Base-by-base conservation (phyloP, 2,113 vertebrate species). In the Hucho hucho region DNA sequence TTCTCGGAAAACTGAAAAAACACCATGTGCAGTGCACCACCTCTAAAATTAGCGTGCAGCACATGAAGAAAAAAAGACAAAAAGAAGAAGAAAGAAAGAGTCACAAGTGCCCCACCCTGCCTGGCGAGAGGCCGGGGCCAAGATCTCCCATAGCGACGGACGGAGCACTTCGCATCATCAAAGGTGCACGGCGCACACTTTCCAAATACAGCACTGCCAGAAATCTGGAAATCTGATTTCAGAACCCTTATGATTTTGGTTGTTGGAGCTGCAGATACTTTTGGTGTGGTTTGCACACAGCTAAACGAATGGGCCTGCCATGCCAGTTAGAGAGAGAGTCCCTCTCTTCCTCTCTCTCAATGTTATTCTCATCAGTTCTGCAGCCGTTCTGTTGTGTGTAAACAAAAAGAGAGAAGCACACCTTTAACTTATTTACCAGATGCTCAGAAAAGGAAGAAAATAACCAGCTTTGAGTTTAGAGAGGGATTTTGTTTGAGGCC, bases 141-240 rank as follows among this genome's bases (percentile, higher is more conserved):
- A 79, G 53, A 84, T 89, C 78, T 80, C 81, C 81, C 69, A 73
- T 53, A 58, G 80, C 65, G 77, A 81, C 79, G 43, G 49, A 79
- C 79, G 49, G 49, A 79, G 58, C 75, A 73, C 72, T 81, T 83
- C 53, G 80, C 86, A 86, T 43, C 49, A 87, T 91, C 90, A 89
- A 91, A 92, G 88, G 85, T 90, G 25, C 85, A 81, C 58, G 64
- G 80, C 83, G 67, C 89, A 90, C 89, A 88, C 80, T 91, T 92
- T 91, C 89, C 87, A 80, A 87, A 87, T 84, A 76, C 81, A 74
- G 74, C 78, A 78, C 87, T 61, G 90, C 85, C 88, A 92, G 85
- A 90, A 93, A 92, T 93, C 91, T 93, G 92, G 90, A 93, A 91
- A 92, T 90, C 78, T 76, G 88, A 91, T 92, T 92, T 91, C 86